These are phyloP conservation scores for Protobothrops mucrosquamatus DNA, from an alignment of 2,113 vertebrate species.

Conservation along the genomic window DNA sequence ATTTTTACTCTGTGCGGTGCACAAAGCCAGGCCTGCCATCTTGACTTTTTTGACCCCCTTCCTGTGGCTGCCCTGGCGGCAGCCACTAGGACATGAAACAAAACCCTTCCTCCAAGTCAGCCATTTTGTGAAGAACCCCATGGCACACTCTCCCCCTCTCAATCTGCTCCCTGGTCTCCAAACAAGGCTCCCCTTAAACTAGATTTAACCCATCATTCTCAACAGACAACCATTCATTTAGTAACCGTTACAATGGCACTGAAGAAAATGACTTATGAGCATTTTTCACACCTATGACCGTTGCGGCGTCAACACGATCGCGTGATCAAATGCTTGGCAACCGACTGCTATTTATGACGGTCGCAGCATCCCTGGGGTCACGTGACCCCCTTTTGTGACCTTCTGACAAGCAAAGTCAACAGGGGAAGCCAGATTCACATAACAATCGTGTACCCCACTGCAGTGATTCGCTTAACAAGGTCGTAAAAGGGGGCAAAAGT, in stretches of 20 bases:
- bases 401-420: background rate
- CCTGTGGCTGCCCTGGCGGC: background rate
- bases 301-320: too few species aligned
- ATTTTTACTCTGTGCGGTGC: background rate
- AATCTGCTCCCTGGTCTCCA: background rate
- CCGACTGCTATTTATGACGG: background rate
- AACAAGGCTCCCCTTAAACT: background rate
- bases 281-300: too few species aligned
- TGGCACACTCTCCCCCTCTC: background rate
- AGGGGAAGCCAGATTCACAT: background rate
- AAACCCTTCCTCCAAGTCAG: background rate
- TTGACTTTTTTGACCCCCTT: background rate
- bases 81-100: background rate
- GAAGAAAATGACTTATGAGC: too few species aligned
- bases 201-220: background rate
- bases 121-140: background rate
- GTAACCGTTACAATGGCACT: too few species aligned
- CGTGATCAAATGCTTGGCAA: background rate
- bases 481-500: background rate
- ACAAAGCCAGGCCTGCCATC: background rate
- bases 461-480: background rate
- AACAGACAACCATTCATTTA: too few species aligned
- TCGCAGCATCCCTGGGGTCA: background rate
- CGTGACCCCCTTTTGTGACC: background rate
- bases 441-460: background rate